Base-by-base conservation (phyloP, 2,113 vertebrate genomes). In the Planiliza haematocheilus region DNA sequence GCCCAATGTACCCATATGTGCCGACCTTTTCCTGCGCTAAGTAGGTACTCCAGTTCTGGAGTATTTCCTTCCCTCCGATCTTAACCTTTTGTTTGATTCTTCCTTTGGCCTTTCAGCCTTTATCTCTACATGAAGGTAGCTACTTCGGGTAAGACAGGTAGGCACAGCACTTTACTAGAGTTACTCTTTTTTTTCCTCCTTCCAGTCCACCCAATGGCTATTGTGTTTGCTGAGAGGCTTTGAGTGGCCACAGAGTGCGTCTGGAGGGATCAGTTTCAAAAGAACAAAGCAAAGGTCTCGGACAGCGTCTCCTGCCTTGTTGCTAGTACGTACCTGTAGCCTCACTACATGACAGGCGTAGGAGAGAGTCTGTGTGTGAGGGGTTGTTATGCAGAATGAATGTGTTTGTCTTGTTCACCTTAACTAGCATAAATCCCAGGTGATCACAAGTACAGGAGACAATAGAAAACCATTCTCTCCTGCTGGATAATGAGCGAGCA, bases 191-290 rank as follows among this genome's bases (percentile, higher is more conserved):
- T 74, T 74, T 70, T 79, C 82, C 70, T 82, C 70, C 73, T 64
- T 75, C 49, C 30, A 24, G 70, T 75, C 77, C 46, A 70, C 48
- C 74, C 45, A 88, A 87, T 88, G 86, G 67, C 87, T 74, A 83
- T 90, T 92, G 87, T 91, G 58, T 62, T 37, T 24, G 46, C 82
- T 85, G 88, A 91, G 89, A 89, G 88, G 76, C 78, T 81, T 65
- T 65, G 84, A 91, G 89, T 90, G 87, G 85, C 82, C 69, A 82
- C 18, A 83, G 75, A 89, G 79, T 74, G 81, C 62, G 76, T 87
- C 80, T 81, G 71, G 57, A 51, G 74, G 58, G 84, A 88, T 91
- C 73, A 3, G 61, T 90, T 91, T 87, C 89, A 49, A 61, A 79
- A 69, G 36, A 68, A 91, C 89, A 92, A 91, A 90, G 84, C 79